phyloP scores from a whole-genome alignment of 1,140 invertebrate species.

The Tribolium castaneum region DNA sequence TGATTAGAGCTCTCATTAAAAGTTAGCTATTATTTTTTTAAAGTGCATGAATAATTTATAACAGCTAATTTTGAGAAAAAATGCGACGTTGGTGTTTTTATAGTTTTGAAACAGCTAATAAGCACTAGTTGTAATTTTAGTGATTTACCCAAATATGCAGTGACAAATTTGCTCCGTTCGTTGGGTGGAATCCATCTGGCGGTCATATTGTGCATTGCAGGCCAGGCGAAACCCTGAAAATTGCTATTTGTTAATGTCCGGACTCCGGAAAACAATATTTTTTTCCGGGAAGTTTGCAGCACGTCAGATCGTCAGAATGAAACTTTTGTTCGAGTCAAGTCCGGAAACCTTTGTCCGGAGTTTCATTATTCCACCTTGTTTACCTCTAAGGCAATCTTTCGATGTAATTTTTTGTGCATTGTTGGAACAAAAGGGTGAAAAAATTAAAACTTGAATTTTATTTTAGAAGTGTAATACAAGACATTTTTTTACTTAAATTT shows the following conservation, averaged over 20 bases:
- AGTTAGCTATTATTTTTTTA: too few species aligned
- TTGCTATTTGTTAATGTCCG: not conserved
- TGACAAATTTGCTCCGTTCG: conserved; percentile 81
- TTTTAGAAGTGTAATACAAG: not conserved
- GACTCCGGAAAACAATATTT: not conserved
- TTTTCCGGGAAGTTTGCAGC: not conserved
- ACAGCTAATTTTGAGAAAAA: too few species aligned
- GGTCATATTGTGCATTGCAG: conserved; percentile 84
- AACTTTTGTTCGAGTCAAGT: not conserved
- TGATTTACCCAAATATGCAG: conserved; percentile 75
- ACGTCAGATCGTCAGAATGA: not conserved
- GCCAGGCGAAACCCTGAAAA: conserved; percentile 81
- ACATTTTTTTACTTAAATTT: not conserved
- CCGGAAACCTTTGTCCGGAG: not conserved
- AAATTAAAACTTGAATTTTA: not conserved
- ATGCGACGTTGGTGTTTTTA: too few species aligned
- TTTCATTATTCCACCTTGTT: not conserved
- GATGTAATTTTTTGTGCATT: not conserved
- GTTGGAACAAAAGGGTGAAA: not conserved
- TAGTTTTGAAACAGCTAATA: too few species aligned
- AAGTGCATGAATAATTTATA: too few species aligned
- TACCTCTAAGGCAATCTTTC: not conserved
- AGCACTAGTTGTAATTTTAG: not conserved
- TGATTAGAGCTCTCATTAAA: too few species aligned
- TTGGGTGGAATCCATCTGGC: conserved; percentile 86